phyloP scores from a whole-genome alignment of 2,888 invertebrate species.

The Epinotia nisella region DNA sequence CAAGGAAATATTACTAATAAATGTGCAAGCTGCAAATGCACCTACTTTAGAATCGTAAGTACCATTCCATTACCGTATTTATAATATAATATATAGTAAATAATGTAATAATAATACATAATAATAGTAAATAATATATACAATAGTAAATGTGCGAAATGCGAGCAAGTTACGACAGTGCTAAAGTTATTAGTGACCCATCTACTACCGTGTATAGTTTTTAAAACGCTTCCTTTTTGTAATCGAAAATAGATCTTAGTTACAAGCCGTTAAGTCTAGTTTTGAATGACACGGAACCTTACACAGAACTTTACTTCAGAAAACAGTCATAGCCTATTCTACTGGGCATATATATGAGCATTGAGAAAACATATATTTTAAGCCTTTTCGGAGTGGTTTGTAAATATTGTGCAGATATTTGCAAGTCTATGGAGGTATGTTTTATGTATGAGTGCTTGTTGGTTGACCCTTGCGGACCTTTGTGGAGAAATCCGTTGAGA shows the following conservation, averaged over 20 bases:
- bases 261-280: not conserved
- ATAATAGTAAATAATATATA: too few species aligned
- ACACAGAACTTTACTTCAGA: too few species aligned
- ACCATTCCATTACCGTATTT: not conserved
- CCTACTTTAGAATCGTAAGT: slow-evolving; percentile 4
- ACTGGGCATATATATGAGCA: not conserved
- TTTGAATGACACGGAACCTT: not conserved
- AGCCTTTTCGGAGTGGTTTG: not conserved
- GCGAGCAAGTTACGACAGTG: not conserved
- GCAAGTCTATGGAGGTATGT: slow-evolving; percentile 34
- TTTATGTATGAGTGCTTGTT: slow-evolving; percentile 31
- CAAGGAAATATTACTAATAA: not conserved
- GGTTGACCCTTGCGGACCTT: slow-evolving; percentile 19
- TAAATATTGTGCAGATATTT: slow-evolving; percentile 27
- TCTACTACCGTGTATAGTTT: too few species aligned
- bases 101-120: too few species aligned
- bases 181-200: not conserved
- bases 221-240: not conserved
- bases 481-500: slow-evolving; percentile 16
- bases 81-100: too few species aligned
- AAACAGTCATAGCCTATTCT: too few species aligned
- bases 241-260: not conserved
- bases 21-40: not conserved
- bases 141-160: not conserved
- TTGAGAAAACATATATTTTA: slow-evolving; percentile 1